Evolutionary conservation across 2,113 vertebrate species (phyloP), one percentile per base, ranked within the genome.

Genomic region (Cyphotilapia sp.): DNA sequence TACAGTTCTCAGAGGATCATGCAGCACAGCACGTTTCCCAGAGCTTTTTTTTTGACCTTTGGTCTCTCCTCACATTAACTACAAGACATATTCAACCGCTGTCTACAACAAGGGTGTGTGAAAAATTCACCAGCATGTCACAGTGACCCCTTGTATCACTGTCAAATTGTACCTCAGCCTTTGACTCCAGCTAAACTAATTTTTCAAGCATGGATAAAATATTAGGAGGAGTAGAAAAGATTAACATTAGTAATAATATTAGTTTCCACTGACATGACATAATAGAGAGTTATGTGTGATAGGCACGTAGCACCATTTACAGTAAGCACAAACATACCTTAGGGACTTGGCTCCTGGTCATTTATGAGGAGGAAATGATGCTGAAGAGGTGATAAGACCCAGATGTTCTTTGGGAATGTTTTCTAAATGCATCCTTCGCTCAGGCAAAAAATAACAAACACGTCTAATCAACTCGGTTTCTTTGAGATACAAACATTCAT

Each of bases 281-380:
- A 59, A 76, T 7, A 33, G 19, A 51, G 81, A 87, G 82, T 24
- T 59, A 90, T 90, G 86, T 89, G 40, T 83, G 90, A 90, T 89
- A 85, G 19, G 92, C 93, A 93, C 89, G 89, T 92, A 95, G 69
- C 47, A 54, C 45, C 87, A 54, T 88, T 95, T 88, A 90, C 85
- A 49, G 82, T 35, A 33, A 71, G 53, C 22, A 80, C 81, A 74
- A 49, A 42, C 84, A 66, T 59, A 80, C 86, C 85, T 89, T 9
- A 38, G 89, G 85, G 90, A 93, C 63, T 87, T 90, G 86, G 83
- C 87, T 92, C 38, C 33, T 35, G 40, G 69, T 53, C 63, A 74
- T 92, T 92, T 45, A 82, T 82, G 56, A 51, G 66, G 88, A 92
- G 94, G 92, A 94, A 93, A 87, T 74, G 85, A 95, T 93, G 90